Conservation (phyloP, 2,888 invertebrate genomes). For the Apodemia mormo region DNA sequence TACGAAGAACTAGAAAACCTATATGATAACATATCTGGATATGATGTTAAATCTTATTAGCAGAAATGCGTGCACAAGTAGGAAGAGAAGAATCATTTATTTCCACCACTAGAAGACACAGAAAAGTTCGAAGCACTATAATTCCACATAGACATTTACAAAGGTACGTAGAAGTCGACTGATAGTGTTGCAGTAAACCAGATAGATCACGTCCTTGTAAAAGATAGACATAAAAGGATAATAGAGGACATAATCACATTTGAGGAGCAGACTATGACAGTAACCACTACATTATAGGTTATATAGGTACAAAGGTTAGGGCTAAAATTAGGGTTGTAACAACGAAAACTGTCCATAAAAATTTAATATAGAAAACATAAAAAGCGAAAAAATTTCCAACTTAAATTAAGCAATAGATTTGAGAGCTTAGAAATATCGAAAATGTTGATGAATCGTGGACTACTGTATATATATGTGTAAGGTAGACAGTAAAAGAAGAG, state of each 20-base stretch:
- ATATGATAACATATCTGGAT: not conserved
- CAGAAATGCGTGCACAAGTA: no score
- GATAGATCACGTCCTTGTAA: no score
- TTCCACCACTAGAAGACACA: no score
- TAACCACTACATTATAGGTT: conserved; percentile 29
- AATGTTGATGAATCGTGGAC: not conserved
- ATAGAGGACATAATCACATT: conserved; percentile 25
- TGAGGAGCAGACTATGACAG: conserved; percentile 32
- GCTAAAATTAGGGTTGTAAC: conserved; percentile 17
- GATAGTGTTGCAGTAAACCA: no score
- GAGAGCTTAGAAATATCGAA: not conserved
- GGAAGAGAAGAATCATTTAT: no score
- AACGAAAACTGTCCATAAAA: no score
- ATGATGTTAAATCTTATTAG: no score
- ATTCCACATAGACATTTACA: no score
- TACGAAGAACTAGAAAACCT: conserved; percentile 3
- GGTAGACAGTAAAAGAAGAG: no score
- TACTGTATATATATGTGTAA: no score
- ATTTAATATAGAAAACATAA: conserved; percentile 12
- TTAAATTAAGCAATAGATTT: conserved; percentile 21
- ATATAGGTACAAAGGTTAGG: conserved; percentile 24
- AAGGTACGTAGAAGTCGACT: no score
- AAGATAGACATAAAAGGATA: conserved; percentile 17
- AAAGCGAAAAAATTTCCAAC: conserved; percentile 7
- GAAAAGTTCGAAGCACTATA: no score